These are phyloP conservation scores for Arvicanthis niloticus DNA, from an alignment of 2,113 vertebrate species.

Conservation along the genomic window DNA sequence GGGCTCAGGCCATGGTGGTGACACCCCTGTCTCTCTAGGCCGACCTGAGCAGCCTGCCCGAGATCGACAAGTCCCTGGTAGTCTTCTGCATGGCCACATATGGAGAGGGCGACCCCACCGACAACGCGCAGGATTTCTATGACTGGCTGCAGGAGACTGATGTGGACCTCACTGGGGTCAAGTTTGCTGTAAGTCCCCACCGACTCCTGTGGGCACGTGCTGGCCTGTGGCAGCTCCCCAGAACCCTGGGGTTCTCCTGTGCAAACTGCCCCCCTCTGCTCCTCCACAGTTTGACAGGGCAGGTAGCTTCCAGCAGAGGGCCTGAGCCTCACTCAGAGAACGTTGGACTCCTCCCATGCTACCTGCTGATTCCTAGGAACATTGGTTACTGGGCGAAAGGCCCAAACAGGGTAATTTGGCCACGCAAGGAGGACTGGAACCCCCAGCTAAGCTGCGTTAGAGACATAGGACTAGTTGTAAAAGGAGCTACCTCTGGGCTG, in stretches of 20 bases:
- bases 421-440: background rate
- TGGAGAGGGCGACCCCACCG: conserved; percentile 97
- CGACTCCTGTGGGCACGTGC: rapidly evolving
- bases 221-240: background rate
- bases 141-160: conserved; percentile 97
- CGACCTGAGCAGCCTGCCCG: conserved; percentile 92
- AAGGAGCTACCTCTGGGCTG: background rate
- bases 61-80: conserved; percentile 95
- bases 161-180: conserved; percentile 91
- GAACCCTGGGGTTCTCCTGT: background rate
- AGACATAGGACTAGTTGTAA: background rate
- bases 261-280: background rate
- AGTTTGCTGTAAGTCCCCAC: conserved; percentile 92
- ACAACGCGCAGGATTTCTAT: conserved; percentile 98
- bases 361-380: background rate
- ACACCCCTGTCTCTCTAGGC: conserved; percentile 84
- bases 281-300: rapidly evolving
- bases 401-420: background rate
- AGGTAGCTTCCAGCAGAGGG: background rate
- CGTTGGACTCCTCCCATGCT: rapidly evolving
- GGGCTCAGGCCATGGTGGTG: no score
- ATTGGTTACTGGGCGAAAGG: background rate
- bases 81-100: conserved; percentile 99
- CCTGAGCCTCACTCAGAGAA: background rate
- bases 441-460: background rate